Conservation (phyloP, 2,113 vertebrate genomes). For the Leucopsar rothschildi region DNA sequence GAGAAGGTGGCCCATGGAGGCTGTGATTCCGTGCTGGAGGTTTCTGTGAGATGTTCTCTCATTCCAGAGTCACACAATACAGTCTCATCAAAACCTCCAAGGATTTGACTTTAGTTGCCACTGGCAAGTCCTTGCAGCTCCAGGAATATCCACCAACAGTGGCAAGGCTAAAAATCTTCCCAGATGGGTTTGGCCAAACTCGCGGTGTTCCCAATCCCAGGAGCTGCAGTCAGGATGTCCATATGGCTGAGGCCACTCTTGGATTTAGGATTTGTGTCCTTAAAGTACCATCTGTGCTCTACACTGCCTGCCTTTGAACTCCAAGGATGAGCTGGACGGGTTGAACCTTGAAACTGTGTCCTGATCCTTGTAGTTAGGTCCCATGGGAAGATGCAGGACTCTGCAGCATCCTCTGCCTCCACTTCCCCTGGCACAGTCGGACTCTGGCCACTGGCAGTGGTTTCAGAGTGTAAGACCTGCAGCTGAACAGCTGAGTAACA, state of each 20-base stretch:
- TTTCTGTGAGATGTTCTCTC: neutral
- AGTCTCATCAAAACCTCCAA: neutral
- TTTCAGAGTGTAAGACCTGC: slow-evolving; percentile 4
- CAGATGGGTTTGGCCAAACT: neutral
- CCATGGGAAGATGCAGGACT: neutral
- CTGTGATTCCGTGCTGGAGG: neutral
- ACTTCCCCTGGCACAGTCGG: neutral
- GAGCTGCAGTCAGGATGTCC: neutral
- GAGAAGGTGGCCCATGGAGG: neutral
- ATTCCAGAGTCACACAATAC: neutral
- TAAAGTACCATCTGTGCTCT: neutral
- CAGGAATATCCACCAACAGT: neutral
- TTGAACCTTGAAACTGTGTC: neutral
- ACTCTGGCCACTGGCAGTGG: neutral
- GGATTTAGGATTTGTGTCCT: neutral
- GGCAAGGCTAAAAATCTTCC: neutral
- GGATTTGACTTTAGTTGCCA: neutral
- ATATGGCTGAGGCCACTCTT: neutral
- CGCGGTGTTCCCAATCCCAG: neutral
- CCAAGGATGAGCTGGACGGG: neutral
- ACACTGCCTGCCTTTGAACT: neutral
- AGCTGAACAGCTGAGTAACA: slow-evolving; percentile 58
- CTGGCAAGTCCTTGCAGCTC: neutral
- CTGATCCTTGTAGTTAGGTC: neutral
- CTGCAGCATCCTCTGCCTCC: neutral